Evolutionary conservation across 2,888 invertebrate species (phyloP).

Genomic region (Plagodis dolabraria): DNA sequence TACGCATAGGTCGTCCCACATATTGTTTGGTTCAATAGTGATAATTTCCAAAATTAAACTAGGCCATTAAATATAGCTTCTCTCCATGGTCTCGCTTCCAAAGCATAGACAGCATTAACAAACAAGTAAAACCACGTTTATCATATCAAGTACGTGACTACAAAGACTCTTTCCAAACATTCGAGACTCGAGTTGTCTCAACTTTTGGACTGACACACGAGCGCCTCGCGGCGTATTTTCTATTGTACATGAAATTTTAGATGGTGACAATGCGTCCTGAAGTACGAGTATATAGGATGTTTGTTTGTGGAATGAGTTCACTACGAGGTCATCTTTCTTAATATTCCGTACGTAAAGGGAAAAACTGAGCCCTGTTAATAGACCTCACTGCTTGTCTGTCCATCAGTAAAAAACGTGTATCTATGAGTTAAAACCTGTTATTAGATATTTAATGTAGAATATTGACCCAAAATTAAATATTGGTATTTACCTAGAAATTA

Average conservation of each 20-base stretch:
- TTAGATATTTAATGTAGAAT: too few species aligned
- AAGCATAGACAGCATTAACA: constrained; percentile 11
- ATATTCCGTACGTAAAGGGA: too few species aligned
- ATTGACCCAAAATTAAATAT: too few species aligned
- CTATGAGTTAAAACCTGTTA: too few species aligned
- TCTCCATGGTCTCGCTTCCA: not conserved
- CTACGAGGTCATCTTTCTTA: too few species aligned
- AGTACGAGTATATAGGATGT: constrained; percentile 12
- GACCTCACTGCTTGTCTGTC: too few species aligned
- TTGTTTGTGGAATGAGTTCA: constrained; percentile 3
- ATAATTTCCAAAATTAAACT: too few species aligned
- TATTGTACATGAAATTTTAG: constrained; percentile 48
- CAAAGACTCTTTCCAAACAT: constrained; percentile 49
- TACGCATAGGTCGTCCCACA: too few species aligned
- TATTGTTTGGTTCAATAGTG: too few species aligned
- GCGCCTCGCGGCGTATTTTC: constrained; percentile 49
- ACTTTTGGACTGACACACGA: constrained; percentile 46
- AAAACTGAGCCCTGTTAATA: constrained; percentile 12
- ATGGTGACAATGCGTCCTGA: constrained; percentile 44
- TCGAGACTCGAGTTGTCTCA: constrained; percentile 27
- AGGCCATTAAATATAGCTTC: too few species aligned
- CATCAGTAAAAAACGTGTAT: too few species aligned
- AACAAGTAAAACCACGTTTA: constrained; percentile 43
- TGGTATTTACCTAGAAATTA: too few species aligned
- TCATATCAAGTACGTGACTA: constrained; percentile 59